These are phyloP conservation scores for Agonopterix subpropinquella DNA, from an alignment of 2,888 invertebrate species.

Conservation along the genomic window DNA sequence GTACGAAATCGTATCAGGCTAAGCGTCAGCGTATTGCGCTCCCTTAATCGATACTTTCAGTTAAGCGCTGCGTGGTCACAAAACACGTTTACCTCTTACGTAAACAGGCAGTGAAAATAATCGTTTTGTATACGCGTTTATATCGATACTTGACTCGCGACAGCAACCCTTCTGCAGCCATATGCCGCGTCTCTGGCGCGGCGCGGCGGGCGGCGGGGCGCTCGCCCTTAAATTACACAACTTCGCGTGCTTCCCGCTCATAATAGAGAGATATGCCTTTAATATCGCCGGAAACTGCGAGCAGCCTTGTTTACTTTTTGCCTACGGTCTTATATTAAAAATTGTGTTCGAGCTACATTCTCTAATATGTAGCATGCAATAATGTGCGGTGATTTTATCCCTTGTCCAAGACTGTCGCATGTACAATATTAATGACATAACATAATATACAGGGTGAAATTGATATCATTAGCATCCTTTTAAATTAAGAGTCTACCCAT, in stretches of 20 bases:
- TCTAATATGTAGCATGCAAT: not conserved
- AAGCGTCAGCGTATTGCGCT: no score
- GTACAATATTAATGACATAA: no score
- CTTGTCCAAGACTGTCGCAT: no score
- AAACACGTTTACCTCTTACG: not conserved
- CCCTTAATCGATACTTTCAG: no score
- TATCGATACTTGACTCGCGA: not conserved
- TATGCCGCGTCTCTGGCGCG: conserved; percentile 45
- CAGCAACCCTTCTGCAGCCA: conserved; percentile 58
- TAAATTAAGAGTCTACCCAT: no score
- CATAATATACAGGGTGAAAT: no score
- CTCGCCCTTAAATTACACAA: conserved; percentile 73
- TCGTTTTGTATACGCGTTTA: not conserved
- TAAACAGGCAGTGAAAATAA: not conserved
- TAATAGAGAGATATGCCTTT: conserved; percentile 76
- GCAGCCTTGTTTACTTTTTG: conserved; percentile 68
- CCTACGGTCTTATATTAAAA: conserved; percentile 64
- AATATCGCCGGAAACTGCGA: conserved; percentile 69
- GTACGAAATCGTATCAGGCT: no score
- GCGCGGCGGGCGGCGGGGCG: conserved; percentile 17
- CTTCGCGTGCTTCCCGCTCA: conserved; percentile 73
- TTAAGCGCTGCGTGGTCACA: no score
- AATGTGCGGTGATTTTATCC: not conserved
- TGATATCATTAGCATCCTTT: no score
- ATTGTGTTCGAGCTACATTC: conserved; percentile 27